Conservation (phyloP, 2,797 vertebrate species). For the Hydrophis major region DNA sequence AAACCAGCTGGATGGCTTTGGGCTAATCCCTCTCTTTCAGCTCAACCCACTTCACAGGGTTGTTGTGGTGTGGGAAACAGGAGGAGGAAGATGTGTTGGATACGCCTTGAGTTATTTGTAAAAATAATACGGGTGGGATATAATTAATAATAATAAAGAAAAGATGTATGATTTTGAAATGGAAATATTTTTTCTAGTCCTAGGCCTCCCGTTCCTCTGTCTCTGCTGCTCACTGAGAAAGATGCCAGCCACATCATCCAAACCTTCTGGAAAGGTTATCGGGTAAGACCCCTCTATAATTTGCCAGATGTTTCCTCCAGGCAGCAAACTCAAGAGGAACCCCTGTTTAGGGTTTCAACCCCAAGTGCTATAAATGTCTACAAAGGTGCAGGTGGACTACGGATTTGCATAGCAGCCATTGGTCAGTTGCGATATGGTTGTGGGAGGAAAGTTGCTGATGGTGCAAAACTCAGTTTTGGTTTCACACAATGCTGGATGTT, state of each 20-base stretch:
- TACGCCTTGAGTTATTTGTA: not conserved
- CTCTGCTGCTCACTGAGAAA: conserved; percentile 78
- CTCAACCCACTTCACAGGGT: not conserved
- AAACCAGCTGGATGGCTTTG: not conserved
- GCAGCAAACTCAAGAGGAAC: conserved; percentile 52
- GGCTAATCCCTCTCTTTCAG: not conserved
- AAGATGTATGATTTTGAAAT: not conserved
- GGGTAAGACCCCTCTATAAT: conserved; percentile 71
- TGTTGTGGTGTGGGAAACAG: not conserved
- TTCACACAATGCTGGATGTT: conserved; percentile 14
- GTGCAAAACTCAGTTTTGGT: conserved; percentile 7
- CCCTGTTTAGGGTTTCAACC: conserved; percentile 59
- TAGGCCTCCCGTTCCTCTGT: conserved; percentile 67
- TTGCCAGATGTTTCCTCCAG: conserved; percentile 48
- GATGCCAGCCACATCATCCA: conserved; percentile 83
- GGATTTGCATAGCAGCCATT: conserved; percentile 50
- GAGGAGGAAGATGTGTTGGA: not conserved
- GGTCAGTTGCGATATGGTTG: conserved; percentile 30
- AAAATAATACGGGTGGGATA: not conserved
- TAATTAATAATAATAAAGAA: not conserved
- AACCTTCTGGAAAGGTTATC: conserved; percentile 91
- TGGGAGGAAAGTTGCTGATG: conserved; percentile 20
- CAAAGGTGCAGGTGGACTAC: conserved; percentile 55
- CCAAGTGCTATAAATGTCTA: conserved; percentile 64
- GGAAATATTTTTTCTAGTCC: conserved; percentile 72